Evolutionary conservation across 2,797 vertebrate species (phyloP).

Genomic region (Dallia pectoralis): DNA sequence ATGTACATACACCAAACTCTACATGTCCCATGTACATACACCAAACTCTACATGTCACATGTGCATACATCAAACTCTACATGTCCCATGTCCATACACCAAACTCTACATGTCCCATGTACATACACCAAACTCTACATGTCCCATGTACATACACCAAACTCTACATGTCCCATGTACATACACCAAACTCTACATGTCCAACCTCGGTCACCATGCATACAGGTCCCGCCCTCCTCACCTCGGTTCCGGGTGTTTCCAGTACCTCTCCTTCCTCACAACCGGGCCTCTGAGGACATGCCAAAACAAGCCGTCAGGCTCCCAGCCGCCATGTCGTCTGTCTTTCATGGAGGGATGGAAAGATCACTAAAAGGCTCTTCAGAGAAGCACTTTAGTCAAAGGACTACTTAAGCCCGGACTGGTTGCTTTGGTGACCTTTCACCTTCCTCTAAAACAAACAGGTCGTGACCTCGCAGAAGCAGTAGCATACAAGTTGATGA

Average conservation of each 20-base stretch:
- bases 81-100: background rate
- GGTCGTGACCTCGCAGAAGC: slow-evolving; percentile 49
- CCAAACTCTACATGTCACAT: background rate
- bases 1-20: background rate
- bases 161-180: background rate
- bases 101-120: background rate
- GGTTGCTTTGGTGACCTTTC: slow-evolving; percentile 47
- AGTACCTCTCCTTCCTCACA: background rate
- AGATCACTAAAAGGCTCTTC: slow-evolving; percentile 47
- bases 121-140: background rate
- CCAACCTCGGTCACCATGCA: background rate
- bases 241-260: background rate
- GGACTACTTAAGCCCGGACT: slow-evolving; percentile 49
- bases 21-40: background rate
- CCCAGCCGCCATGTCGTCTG: slow-evolving; percentile 14
- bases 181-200: background rate
- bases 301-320: slow-evolving; percentile 21
- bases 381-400: slow-evolving; percentile 49
- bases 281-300: slow-evolving; percentile 3
- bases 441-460: slow-evolving; percentile 64
- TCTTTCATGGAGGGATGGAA: slow-evolving; percentile 33
- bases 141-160: background rate
- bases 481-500: slow-evolving; percentile 51
- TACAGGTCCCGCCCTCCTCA: background rate
- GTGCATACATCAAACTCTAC: background rate